A percentile compares a stretch with the other conserved stretches of the same genome.
phyloP scores from a whole-genome alignment of 1,140 invertebrate species.

The Chrysoperla carnea region DNA sequence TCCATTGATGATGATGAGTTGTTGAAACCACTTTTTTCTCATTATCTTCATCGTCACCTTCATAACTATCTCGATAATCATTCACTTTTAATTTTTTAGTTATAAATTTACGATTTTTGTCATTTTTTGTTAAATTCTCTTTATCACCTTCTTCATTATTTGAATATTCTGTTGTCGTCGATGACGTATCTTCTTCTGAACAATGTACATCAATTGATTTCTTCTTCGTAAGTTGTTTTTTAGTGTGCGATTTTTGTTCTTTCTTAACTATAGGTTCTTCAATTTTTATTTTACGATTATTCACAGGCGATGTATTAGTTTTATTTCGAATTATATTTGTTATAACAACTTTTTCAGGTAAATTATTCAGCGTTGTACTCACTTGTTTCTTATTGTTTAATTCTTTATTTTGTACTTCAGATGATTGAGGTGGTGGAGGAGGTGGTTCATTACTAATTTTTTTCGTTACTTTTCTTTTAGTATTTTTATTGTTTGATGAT shows the following conservation, averaged over 20 bases:
- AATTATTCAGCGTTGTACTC: no score
- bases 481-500: constrained; percentile 20
- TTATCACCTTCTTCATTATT: constrained; percentile 18
- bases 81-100: constrained; percentile 20
- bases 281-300: no score
- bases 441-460: constrained; percentile 6
- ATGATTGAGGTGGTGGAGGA: neutral
- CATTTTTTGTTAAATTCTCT: constrained; percentile 17
- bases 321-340: no score
- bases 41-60: constrained; percentile 27
- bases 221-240: neutral
- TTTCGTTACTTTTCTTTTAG: constrained; percentile 18
- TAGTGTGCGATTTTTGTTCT: constrained; percentile 2
- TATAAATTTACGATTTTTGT: constrained; percentile 22
- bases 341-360: no score
- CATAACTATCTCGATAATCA: constrained; percentile 27
- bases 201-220: constrained; percentile 17
- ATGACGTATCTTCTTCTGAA: constrained; percentile 49
- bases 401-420: no score
- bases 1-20: constrained; percentile 18
- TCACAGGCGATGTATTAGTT: no score
- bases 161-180: constrained; percentile 49
- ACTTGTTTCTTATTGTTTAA: no score
- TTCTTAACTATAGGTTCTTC: neutral
- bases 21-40: constrained; percentile 19